Evolutionary conservation across 2,888 invertebrate genomes (phyloP), one percentile per base, ranked within the genome.

Genomic region (Epistrophe grossulariae): DNA sequence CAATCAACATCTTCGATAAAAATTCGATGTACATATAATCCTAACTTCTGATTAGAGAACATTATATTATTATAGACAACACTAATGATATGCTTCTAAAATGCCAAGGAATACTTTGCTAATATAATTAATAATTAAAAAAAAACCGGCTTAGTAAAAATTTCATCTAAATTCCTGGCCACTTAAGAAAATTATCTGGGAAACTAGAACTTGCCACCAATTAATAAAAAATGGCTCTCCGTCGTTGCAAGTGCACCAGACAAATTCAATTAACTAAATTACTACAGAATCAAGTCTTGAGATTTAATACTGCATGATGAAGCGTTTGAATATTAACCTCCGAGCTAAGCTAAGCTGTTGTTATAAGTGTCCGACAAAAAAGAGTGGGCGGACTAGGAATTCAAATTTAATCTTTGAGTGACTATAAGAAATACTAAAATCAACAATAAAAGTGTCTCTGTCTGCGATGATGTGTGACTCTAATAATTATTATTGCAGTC

Each of bases 251-350:
- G 24, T 62, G 62, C 62, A 43, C 62, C 70, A 74, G 57, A 71
- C 73, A 79, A 83, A 87, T 87, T 87, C 82, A 87, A 83, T 83
- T 83, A 83, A 79, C 71, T 71, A 83, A 79, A 79, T 79, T 85
- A 82, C 78, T 81, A 55, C 73, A 57, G 73, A 85, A 71, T 84
- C 60, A 31, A 62, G 77, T 57, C 66, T 68, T 72, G 55, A 78
- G 77, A 66, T 70, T 84, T 31, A 28, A 55, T 15, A 48, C 71
- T 60, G 17, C 31, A 66, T 38, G 24, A 24, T 50, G 9, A 10
- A 31, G 17, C 71, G 71, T 78, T 76, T 62, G 52, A 57, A 52
- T 59, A 38, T 70, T 66, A 66, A 68, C 71, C 81, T 72, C 77
- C 45, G 68, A 17, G 52, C 66, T 71, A 35, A 70, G 73, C 52